These are phyloP conservation scores for Crotalus helleri DNA, from an alignment of 2,113 vertebrate species.

Conservation along the genomic window DNA sequence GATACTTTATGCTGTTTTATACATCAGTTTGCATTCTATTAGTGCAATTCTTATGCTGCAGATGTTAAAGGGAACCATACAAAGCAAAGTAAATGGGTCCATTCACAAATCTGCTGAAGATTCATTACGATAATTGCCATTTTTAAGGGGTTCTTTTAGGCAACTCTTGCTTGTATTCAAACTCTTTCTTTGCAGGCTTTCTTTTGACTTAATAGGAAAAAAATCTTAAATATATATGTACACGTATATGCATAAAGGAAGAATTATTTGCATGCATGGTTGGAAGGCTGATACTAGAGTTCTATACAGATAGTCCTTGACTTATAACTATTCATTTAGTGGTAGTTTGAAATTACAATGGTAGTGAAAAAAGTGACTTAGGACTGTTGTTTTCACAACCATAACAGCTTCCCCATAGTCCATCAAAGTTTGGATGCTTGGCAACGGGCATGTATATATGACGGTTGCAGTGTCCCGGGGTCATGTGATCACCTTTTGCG, in stretches of 20 bases:
- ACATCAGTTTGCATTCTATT: slow-evolving; percentile 8
- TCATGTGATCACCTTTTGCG: neutral
- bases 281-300: slow-evolving; percentile 11
- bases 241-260: neutral
- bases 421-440: neutral
- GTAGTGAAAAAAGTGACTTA: neutral
- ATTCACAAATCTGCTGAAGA: neutral
- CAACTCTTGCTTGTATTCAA: neutral
- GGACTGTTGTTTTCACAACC: neutral
- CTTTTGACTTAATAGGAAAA: slow-evolving; percentile 29
- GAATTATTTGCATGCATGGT: slow-evolving; percentile 36
- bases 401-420: neutral
- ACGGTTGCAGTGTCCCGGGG: neutral
- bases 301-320: neutral
- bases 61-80: neutral
- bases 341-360: neutral
- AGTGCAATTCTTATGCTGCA: neutral
- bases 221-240: neutral
- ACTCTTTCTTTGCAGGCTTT: slow-evolving; percentile 11
- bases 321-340: neutral
- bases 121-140: slow-evolving; percentile 22
- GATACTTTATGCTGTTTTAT: slow-evolving; percentile 16
- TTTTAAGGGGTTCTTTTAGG: slow-evolving; percentile 9
- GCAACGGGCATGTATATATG: neutral
- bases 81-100: slow-evolving; percentile 20